Evolutionary conservation across 2,888 invertebrate species (phyloP), one percentile per base, ranked within the genome.

Genomic region (Macaria notata): DNA sequence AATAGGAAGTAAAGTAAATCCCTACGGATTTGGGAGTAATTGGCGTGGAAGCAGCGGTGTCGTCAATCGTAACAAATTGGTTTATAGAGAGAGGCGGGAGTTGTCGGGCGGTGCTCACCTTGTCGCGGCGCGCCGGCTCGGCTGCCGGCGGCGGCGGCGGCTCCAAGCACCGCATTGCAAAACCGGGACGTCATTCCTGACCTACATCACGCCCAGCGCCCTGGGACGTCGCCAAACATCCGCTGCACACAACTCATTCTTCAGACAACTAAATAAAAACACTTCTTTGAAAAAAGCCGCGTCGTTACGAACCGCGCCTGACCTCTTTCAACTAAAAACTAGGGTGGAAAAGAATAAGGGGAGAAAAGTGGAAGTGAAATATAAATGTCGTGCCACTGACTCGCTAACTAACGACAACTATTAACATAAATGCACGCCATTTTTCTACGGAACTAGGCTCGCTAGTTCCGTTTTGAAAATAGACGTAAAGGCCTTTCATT

Each of bases 161-260:
- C 65, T 59, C 61, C 61, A 59, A 66, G 60, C 64, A 61, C 70
- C 72, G 75, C 75, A 72, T 70, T 64, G 73, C 72, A 70, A 78
- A 83, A 78, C 66, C 73, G 77, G 78, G 76, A 77, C 83, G 75
- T 80, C 75, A 82, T 78, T 79, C 81, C 84, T 88, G 89, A 89
- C 88, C 89, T 88, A 88, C 75, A 86, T 88, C 78, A 77, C 76
- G 73, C 72, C 74, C 70, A 73, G 78, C 73, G 78, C 41, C 75
- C 85, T 85, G 88, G 86, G 82, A 76, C 78, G 73, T 72, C 75
- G 86, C 88, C 87, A 88, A 86, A 75, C 69, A 75, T 66, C 65
- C 72, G 72, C 70, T 62, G 62, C 66, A 72, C 65, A 68, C 29
- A 49, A 48, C 50, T 62, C 54, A 61, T 64, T 68, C 65, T 68